These are phyloP conservation scores for Iselma pallidipennis DNA, from an alignment of 2,888 invertebrate species.

Conservation along the genomic window DNA sequence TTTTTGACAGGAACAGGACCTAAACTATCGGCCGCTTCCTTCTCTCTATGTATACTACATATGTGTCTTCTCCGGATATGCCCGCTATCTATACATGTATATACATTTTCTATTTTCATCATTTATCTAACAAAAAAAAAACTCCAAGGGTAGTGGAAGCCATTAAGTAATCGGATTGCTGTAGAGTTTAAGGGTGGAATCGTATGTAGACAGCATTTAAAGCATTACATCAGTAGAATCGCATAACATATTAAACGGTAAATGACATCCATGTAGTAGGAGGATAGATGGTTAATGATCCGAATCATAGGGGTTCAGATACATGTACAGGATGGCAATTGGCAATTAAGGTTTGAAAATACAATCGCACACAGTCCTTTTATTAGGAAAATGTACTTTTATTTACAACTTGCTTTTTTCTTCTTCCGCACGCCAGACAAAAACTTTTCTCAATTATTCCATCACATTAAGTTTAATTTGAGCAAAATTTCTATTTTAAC, in stretches of 20 bases:
- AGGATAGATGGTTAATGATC: constrained; percentile 25
- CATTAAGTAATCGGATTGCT: constrained; percentile 24
- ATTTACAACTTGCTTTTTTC: not conserved
- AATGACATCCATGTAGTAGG: constrained; percentile 16
- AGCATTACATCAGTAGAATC: constrained; percentile 4
- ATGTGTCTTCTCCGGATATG: constrained; percentile 10
- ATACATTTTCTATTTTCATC: too few species aligned
- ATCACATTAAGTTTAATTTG: constrained; percentile 2
- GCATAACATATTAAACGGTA: not conserved
- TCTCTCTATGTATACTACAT: too few species aligned
- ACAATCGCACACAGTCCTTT: too few species aligned
- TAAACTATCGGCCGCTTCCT: not conserved
- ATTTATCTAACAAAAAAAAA: constrained; percentile 13
- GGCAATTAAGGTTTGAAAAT: not conserved
- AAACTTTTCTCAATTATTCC: constrained; percentile 2
- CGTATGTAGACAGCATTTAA: constrained; percentile 18
- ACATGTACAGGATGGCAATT: not conserved
- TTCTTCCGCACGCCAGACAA: not conserved
- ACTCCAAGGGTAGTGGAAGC: constrained; percentile 12
- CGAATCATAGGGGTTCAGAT: constrained; percentile 2
- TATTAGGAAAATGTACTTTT: too few species aligned
- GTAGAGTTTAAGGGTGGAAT: too few species aligned
- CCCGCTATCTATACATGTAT: too few species aligned
- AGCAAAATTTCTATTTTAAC: constrained; percentile 1
- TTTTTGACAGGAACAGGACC: constrained; percentile 8